Percentiles rank a stretch among this genome's conserved stretches.
These are phyloP conservation scores for Ypsolopha scabrella DNA, from an alignment of 2,888 invertebrate species.

Conservation along the genomic window DNA sequence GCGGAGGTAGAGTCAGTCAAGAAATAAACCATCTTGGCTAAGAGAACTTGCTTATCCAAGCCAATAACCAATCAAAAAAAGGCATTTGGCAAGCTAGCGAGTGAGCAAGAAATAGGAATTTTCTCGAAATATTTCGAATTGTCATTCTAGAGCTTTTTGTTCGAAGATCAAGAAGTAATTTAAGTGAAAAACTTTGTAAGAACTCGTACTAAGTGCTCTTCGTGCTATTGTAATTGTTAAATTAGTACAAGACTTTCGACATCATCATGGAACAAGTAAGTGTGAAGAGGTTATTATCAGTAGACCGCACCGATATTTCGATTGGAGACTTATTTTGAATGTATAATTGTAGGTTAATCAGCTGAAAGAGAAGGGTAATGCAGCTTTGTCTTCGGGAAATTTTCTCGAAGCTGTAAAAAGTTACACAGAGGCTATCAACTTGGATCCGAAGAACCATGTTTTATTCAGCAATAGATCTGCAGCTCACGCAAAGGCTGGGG, in stretches of 20 bases:
- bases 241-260: neutral
- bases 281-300: slow-evolving; percentile 40
- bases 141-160: slow-evolving; percentile 27
- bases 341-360: slow-evolving; percentile 75
- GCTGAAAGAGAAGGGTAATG: slow-evolving; percentile 90
- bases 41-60: no score
- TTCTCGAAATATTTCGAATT: slow-evolving; percentile 56
- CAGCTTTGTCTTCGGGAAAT: slow-evolving; percentile 81
- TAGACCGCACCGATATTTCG: slow-evolving; percentile 7
- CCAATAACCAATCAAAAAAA: no score
- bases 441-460: slow-evolving; percentile 88
- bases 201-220: no score
- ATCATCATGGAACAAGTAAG: slow-evolving; percentile 47
- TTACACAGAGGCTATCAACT: slow-evolving; percentile 84
- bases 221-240: neutral
- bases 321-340: slow-evolving; percentile 6
- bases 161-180: neutral
- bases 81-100: no score
- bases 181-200: neutral
- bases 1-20: no score
- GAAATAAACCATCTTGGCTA: no score
- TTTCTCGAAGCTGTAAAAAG: slow-evolving; percentile 82
- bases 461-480: slow-evolving; percentile 93
- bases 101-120: slow-evolving; percentile 29
- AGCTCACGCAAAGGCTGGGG: slow-evolving; percentile 84